Base-by-base conservation (phyloP, 2,888 invertebrate species). In the Harpagoxenus sublaevis region DNA sequence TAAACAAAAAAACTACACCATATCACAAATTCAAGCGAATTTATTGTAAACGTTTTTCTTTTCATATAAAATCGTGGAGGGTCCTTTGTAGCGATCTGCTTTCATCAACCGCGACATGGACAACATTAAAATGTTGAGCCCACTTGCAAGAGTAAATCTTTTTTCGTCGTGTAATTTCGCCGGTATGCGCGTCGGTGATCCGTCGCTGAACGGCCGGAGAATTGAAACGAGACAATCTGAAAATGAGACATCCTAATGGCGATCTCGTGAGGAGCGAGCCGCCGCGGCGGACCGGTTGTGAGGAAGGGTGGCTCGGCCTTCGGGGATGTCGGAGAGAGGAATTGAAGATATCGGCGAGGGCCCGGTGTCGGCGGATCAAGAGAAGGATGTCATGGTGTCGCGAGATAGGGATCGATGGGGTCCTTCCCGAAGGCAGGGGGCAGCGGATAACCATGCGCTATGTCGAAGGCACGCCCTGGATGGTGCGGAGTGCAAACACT, bases 301-400 rank as follows among this genome's bases (percentile, higher is more conserved):
- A 45, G 63, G 53, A 73, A 75, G 74, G 71, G 28, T 51, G 75
- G 39, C n/a, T 55, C 51, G 39, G 5, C 9, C 45, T 42, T 23
- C 66, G 35, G 55, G 68, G 71, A 74, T 63, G 55, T 39, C 35
- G 45, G 62, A 51, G 66, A 45, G 45, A 66, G 65, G 78, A 57
- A 68, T 70, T 45, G 63, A 55, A 57, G 84, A 85, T 87, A 84
- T 86, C 87, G 84, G 53, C 45, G 84, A 48, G 65, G 84, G 62
- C 74, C 35, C 83, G 63, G 78, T 68, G 92, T 91, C 92, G 94
- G 94, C 92, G 94, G 94, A 94, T 94, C 94, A 94, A 94, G 93
- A 92, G 89, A 92, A 92, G 91, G 93, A 93, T 94, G 94, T 94
- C 91, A 92, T 85, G 91, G 91, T 94, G 92, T 93, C 93, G 92